phyloP scores from a whole-genome alignment of 2,113 vertebrate species.

The Toxotes chatareus region DNA sequence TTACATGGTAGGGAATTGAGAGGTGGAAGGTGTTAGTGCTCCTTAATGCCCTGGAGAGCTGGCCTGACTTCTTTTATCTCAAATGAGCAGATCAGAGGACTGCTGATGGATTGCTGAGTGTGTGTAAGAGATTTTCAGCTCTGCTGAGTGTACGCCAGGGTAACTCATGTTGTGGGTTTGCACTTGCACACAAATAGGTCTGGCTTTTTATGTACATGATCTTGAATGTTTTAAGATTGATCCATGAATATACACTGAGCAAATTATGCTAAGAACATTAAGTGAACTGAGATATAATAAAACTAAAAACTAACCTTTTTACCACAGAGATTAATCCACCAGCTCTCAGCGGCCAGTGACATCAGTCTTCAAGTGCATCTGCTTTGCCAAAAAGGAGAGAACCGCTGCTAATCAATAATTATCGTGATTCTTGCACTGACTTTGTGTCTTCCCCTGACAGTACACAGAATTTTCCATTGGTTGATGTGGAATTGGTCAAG shows the following conservation, averaged over 20 bases:
- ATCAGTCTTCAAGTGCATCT: background rate
- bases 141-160: conserved; percentile 6
- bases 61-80: conserved; percentile 64
- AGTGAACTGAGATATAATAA: background rate
- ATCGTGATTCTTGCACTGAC: background rate
- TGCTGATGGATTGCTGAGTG: conserved; percentile 62
- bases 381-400: conserved; percentile 1
- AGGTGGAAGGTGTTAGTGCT: conserved; percentile 53
- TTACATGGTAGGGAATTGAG: conserved; percentile 56
- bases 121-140: conserved; percentile 47
- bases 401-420: background rate
- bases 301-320: background rate
- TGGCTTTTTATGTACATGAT: conserved; percentile 18
- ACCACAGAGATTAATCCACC: background rate
- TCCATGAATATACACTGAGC: background rate
- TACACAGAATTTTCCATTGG: background rate
- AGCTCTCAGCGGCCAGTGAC: background rate
- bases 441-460: background rate
- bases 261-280: background rate
- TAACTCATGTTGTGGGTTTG: conserved; percentile 32
- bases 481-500: background rate
- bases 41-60: conserved; percentile 50
- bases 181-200: conserved; percentile 41
- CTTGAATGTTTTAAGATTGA: conserved; percentile 8
- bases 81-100: conserved; percentile 66